Evolutionary conservation across 2,888 invertebrate genomes (phyloP).

Genomic region (Spodoptera exigua): DNA sequence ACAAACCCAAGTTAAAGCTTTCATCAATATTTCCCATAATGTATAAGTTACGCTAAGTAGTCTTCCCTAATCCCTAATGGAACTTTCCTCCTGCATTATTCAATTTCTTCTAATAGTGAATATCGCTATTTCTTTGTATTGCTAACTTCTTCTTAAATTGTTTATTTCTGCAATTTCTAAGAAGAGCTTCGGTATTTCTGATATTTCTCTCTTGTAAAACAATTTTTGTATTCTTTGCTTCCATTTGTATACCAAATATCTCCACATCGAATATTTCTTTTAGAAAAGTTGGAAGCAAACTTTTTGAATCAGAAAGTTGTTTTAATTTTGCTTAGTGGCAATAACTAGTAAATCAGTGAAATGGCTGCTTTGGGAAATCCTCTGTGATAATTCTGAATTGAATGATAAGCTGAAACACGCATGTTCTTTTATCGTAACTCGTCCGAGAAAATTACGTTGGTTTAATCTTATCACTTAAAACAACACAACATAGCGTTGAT

Average conservation of each 20-base stretch:
- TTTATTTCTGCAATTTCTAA: not conserved
- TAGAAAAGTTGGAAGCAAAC: too few relatives aligned
- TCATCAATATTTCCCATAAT: slow-evolving; percentile 76
- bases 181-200: slow-evolving; percentile 15
- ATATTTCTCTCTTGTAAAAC: slow-evolving; percentile 30
- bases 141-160: not conserved
- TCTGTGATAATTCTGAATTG: slow-evolving; percentile 19
- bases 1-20: slow-evolving; percentile 73
- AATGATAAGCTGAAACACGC: slow-evolving; percentile 39
- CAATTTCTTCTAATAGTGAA: slow-evolving; percentile 41
- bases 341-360: slow-evolving; percentile 24
- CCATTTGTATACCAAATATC: not conserved
- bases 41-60: slow-evolving; percentile 80
- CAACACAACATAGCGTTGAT: slow-evolving; percentile 49
- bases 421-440: slow-evolving; percentile 45
- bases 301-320: not conserved
- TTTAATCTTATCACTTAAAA: slow-evolving; percentile 56
- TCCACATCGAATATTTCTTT: too few relatives aligned
- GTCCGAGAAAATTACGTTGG: slow-evolving; percentile 46
- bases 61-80: slow-evolving; percentile 75
- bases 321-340: slow-evolving; percentile 1
- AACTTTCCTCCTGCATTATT: slow-evolving; percentile 61
- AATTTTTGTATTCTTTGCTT: slow-evolving; percentile 10
- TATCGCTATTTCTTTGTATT: slow-evolving; percentile 35
- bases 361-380: slow-evolving; percentile 15